These are phyloP conservation scores for Acanthisitta chloris DNA, from an alignment of 2,113 vertebrate genomes.

Conservation along the genomic window DNA sequence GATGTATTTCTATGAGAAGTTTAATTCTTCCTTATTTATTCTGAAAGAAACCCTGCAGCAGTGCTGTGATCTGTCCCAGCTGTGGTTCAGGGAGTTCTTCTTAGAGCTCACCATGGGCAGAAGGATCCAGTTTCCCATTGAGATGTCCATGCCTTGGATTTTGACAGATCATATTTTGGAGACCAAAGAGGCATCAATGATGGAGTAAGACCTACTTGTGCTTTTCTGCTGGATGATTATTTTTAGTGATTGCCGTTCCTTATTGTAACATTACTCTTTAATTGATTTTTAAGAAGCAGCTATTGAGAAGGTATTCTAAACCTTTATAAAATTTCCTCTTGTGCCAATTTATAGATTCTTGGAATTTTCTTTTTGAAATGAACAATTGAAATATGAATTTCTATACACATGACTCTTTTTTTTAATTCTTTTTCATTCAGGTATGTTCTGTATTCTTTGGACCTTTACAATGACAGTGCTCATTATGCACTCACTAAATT, in stretches of 20 bases:
- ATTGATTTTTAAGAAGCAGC: background rate
- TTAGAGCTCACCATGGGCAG: slow-evolving; percentile 90
- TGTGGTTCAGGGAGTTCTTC: slow-evolving; percentile 93
- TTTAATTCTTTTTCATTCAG: slow-evolving; percentile 51
- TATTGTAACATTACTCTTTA: background rate
- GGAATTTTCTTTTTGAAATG: background rate
- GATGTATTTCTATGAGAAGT: background rate
- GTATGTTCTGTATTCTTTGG: slow-evolving; percentile 88
- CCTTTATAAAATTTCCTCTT: background rate
- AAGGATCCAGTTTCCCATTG: slow-evolving; percentile 85
- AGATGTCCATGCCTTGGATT: slow-evolving; percentile 99
- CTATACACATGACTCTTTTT: background rate
- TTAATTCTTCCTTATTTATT: slow-evolving; percentile 29
- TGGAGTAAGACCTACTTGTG: slow-evolving; percentile 76
- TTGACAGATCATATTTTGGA: slow-evolving; percentile 92
- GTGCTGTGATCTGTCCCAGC: slow-evolving; percentile 83
- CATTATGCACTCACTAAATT: slow-evolving; percentile 90
- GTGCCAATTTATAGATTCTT: background rate
- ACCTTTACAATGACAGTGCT: slow-evolving; percentile 89
- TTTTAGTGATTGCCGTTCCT: background rate
- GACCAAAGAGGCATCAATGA: slow-evolving; percentile 85
- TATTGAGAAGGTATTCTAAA: background rate
- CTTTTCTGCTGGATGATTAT: background rate
- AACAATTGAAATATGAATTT: background rate
- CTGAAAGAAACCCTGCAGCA: slow-evolving; percentile 82